Percentiles rank a stretch among this genome's conserved stretches.
phyloP scores from a whole-genome alignment of 1,140 invertebrate genomes.

The Ips nitidus region DNA sequence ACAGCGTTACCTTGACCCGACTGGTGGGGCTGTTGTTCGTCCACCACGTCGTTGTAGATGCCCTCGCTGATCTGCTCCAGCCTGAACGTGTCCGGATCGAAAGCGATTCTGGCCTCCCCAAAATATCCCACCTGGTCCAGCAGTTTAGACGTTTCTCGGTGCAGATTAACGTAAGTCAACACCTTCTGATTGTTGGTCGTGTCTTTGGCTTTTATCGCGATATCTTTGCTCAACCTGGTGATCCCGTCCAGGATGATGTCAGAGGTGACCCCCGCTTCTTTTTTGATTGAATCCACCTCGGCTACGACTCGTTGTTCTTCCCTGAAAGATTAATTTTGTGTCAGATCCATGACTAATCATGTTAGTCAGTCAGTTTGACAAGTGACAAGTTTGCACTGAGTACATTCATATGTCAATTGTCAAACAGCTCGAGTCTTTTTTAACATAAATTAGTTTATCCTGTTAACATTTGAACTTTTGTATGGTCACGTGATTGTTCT shows the following conservation, averaged over 20 bases:
- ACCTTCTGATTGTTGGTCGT: conserved; percentile 26
- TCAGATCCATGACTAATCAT: background rate
- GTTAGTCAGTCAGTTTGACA: background rate
- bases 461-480: too few relatives aligned
- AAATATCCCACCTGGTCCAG: conserved; percentile 58
- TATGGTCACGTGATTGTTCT: too few relatives aligned
- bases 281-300: conserved; percentile 26
- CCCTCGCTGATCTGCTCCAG: conserved; percentile 55
- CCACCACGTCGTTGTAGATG: conserved; percentile 55
- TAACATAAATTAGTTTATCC: too few relatives aligned
- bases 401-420: too few relatives aligned
- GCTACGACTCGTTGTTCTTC: conserved; percentile 19
- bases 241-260: conserved; percentile 18
- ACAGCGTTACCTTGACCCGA: conserved; percentile 45
- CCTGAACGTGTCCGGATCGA: conserved; percentile 58
- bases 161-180: conserved; percentile 53
- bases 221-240: conserved; percentile 19
- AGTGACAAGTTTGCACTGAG: too few relatives aligned
- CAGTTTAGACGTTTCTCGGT: conserved; percentile 56
- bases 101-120: conserved; percentile 55
- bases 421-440: too few relatives aligned
- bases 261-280: conserved; percentile 20
- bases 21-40: conserved; percentile 50
- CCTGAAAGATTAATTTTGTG: conserved; percentile 1
- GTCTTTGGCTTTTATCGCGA: conserved; percentile 9